Evolutionary conservation across 2,113 vertebrate genomes (phyloP).

Genomic region (Menura novaehollandiae): DNA sequence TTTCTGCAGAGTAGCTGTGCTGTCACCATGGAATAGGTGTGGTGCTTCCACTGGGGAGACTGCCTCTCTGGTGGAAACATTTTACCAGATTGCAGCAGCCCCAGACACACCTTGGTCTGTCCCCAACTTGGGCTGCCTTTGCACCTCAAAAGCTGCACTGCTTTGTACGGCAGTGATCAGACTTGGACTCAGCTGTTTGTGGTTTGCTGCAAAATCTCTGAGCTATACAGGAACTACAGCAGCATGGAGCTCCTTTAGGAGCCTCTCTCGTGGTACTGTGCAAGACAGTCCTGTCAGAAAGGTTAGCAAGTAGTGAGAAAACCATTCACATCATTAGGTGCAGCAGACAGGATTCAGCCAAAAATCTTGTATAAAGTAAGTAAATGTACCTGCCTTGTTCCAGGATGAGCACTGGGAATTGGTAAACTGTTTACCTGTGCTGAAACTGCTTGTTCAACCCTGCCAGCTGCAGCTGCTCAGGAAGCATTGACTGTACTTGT

Average conservation of each 20-base stretch:
- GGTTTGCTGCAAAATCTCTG: not conserved
- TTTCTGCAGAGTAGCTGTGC: not conserved
- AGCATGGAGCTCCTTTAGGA: not conserved
- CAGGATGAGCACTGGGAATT: not conserved
- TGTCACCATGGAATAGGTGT: not conserved
- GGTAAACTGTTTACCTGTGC: not conserved
- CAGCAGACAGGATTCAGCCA: not conserved
- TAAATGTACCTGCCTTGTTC: not conserved
- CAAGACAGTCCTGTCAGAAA: not conserved
- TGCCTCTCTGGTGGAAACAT: not conserved
- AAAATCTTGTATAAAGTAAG: not conserved
- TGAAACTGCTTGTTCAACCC: not conserved
- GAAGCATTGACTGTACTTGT: fast-evolving
- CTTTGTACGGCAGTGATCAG: not conserved
- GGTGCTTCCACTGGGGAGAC: not conserved
- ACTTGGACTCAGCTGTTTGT: not conserved
- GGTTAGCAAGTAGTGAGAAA: not conserved
- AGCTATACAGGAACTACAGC: not conserved
- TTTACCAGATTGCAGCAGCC: fast-evolving
- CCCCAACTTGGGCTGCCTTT: not conserved
- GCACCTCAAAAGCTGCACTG: not conserved
- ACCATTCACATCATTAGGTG: not conserved
- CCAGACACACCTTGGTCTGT: not conserved
- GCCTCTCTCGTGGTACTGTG: not conserved
- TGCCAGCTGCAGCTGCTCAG: not conserved